Percentiles rank a stretch among this genome's conserved stretches.
phyloP scores from a whole-genome alignment of 2,888 invertebrate genomes.

The Drosophila leonis region DNA sequence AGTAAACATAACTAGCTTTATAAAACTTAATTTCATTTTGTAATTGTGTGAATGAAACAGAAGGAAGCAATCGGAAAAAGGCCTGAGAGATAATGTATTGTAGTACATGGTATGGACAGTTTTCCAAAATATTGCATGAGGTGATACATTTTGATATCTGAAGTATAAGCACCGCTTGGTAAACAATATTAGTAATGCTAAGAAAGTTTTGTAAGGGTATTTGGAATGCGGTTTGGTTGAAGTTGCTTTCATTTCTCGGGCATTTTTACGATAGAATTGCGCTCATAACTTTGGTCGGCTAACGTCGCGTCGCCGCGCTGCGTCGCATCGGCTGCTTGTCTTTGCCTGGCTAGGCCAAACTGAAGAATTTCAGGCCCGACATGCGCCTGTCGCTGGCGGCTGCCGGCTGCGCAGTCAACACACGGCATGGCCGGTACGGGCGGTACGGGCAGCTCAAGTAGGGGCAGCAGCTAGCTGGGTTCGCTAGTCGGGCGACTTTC shows the following conservation, averaged over 20 bases:
- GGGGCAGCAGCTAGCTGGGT: conserved; percentile 1
- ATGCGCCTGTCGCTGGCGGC: conserved; percentile 65
- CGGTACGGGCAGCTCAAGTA: background rate
- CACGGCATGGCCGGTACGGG: background rate
- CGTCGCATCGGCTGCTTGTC: conserved; percentile 61
- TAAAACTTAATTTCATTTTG: no score
- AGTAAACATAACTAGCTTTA: no score
- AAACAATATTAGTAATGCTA: background rate
- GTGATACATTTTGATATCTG: no score
- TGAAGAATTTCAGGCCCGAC: conserved; percentile 75
- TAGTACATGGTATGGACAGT: no score
- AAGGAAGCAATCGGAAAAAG: no score
- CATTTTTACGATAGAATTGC: conserved; percentile 81
- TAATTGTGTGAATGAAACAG: no score
- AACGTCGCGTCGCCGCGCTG: conserved; percentile 43
- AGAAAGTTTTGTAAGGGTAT: conserved; percentile 30
- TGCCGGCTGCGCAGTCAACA: conserved; percentile 28
- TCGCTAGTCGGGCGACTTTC: conserved; percentile 59
- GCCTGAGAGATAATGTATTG: no score
- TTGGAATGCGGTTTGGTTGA: background rate
- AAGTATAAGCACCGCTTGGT: no score
- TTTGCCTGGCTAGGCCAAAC: conserved; percentile 53
- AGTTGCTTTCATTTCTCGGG: conserved; percentile 54
- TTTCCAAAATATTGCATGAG: no score
- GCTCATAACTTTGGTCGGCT: conserved; percentile 74